A percentile compares a stretch with the other conserved stretches of the same genome.
Evolutionary conservation across 2,113 vertebrate genomes (phyloP).

Genomic region (Indri indri): DNA sequence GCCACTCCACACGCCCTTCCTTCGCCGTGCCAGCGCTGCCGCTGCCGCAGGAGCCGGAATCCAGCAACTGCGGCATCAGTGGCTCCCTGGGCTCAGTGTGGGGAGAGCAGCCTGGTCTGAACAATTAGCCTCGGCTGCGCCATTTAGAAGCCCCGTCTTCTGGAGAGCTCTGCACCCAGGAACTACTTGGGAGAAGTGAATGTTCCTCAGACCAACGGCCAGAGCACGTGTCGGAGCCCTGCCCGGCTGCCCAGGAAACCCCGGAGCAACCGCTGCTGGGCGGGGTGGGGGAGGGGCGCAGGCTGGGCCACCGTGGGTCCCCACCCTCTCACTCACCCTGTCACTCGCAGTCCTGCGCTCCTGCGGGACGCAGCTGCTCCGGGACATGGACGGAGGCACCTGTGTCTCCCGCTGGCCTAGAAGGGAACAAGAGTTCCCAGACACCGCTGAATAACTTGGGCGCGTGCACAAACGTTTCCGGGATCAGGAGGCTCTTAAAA

Average conservation of each 20-base stretch:
- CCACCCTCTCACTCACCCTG: not conserved
- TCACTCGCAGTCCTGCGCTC: not conserved
- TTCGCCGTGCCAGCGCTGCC: fast-evolving
- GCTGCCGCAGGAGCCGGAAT: no score
- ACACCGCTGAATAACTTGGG: not conserved
- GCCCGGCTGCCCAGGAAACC: not conserved
- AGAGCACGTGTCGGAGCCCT: not conserved
- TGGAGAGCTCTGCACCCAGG: not conserved
- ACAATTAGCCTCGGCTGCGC: no score
- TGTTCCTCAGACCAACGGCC: not conserved
- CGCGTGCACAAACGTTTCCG: not conserved
- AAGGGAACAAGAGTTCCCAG: no score
- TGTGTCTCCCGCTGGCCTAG: fast-evolving
- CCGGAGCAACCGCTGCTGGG: conserved; percentile 39
- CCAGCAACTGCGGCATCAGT: not conserved
- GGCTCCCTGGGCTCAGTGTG: not conserved
- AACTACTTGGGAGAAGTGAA: not conserved
- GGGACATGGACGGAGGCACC: not conserved
- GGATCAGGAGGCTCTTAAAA: no score
- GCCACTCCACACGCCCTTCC: fast-evolving
- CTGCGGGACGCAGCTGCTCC: not conserved
- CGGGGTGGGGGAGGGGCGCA: not conserved
- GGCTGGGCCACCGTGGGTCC: fast-evolving
- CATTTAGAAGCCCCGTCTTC: not conserved
- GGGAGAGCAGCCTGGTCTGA: not conserved